phyloP scores from a whole-genome alignment of 2,888 invertebrate genomes.

The Doris montereyensis region DNA sequence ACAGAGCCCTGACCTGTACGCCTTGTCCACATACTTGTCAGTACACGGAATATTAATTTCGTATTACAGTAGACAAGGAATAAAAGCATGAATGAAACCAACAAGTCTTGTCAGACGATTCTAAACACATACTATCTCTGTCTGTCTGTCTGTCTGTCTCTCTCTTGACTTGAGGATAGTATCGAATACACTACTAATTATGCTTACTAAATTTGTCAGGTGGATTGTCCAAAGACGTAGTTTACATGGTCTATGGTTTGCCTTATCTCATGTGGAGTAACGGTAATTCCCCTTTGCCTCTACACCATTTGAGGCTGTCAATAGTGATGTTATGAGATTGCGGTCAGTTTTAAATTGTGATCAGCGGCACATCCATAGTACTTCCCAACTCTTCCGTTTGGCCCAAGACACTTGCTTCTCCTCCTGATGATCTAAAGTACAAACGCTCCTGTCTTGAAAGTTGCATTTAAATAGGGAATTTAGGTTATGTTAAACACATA shows the following conservation, averaged over 20 bases:
- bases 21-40: too few relatives aligned
- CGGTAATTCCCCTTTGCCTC: conserved; percentile 86
- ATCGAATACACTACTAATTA: conserved; percentile 75
- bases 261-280: conserved; percentile 84
- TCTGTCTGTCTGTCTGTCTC: too few relatives aligned
- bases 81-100: too few relatives aligned
- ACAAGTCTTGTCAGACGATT: too few relatives aligned
- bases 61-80: too few relatives aligned
- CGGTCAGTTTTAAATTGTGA: conserved; percentile 85
- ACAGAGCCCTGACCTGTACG: too few relatives aligned
- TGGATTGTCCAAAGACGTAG: too few relatives aligned
- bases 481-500: conserved; percentile 78
- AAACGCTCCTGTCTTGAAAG: conserved; percentile 83
- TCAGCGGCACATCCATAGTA: conserved; percentile 87
- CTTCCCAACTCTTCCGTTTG: conserved; percentile 86
- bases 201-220: conserved; percentile 79
- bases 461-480: conserved; percentile 86
- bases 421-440: conserved; percentile 84
- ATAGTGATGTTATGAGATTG: conserved; percentile 81
- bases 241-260: too few relatives aligned
- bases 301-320: conserved; percentile 82
- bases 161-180: conserved; percentile 76
- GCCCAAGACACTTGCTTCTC: conserved; percentile 88
- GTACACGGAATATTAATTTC: too few relatives aligned
- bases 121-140: too few relatives aligned